Percentiles rank a stretch among this genome's conserved stretches.
Evolutionary conservation across 2,113 vertebrate species (phyloP).

Genomic region (Furnarius figulus): DNA sequence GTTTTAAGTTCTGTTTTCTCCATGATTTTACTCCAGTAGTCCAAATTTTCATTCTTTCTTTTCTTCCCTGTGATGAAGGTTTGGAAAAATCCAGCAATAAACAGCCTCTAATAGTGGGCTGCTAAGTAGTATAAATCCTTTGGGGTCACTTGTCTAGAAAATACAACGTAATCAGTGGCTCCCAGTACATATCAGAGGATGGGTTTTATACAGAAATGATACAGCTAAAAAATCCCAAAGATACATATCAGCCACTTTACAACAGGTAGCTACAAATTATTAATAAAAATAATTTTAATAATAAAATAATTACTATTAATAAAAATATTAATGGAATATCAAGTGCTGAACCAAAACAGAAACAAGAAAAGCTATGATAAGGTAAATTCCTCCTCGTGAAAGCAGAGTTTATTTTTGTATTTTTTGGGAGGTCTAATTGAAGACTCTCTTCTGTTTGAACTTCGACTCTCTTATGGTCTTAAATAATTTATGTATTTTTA

Average conservation of each 20-base stretch:
- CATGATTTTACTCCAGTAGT: background rate
- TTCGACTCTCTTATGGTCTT: background rate
- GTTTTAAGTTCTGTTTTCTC: background rate
- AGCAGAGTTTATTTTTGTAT: background rate
- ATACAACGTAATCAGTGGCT: background rate
- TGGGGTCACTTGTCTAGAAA: background rate
- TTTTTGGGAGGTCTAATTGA: background rate
- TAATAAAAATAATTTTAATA: background rate
- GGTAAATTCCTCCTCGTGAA: background rate
- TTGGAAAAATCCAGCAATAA: background rate
- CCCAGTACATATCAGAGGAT: background rate
- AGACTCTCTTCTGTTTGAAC: background rate
- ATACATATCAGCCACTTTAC: background rate
- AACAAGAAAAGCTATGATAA: rapidly evolving
- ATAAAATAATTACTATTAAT: background rate
- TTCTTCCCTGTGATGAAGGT: background rate
- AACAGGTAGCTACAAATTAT: background rate
- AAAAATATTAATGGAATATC: background rate
- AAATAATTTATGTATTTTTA: background rate
- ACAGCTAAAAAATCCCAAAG: background rate
- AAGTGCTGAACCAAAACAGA: background rate
- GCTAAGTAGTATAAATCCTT: background rate
- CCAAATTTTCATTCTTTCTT: background rate
- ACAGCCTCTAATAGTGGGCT: rapidly evolving
- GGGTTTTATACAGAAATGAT: background rate